Percentiles rank a stretch among this genome's conserved stretches.
phyloP scores from a whole-genome alignment of 2,888 invertebrate genomes.

The Drosophila mercatorum region DNA sequence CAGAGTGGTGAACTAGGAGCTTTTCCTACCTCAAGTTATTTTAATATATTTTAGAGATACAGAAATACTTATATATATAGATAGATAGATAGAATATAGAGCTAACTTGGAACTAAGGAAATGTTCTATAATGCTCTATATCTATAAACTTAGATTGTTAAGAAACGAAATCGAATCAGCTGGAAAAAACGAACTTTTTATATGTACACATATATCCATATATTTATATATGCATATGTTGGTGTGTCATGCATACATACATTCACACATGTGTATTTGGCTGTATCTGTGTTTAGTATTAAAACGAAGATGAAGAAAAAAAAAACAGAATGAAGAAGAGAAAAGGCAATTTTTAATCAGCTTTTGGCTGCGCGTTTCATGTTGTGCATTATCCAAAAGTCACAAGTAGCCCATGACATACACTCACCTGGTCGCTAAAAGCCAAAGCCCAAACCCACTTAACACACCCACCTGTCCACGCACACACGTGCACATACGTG shows the following conservation, averaged over 20 bases:
- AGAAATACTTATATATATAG: not conserved
- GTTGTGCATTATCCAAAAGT: conserved; percentile 54
- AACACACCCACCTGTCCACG: conserved; percentile 8
- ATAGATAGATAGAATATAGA: no score
- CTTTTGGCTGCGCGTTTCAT: conserved; percentile 47
- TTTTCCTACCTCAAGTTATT: not conserved
- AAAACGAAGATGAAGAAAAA: not conserved
- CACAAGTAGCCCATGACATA: conserved; percentile 46
- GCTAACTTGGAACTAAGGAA: not conserved
- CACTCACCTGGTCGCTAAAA: conserved; percentile 30
- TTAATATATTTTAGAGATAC: not conserved
- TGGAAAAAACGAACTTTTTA: not conserved
- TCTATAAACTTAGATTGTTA: not conserved
- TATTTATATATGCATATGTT: not conserved
- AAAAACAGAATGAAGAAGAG: not conserved
- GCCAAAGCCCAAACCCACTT: not conserved
- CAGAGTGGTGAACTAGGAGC: not conserved
- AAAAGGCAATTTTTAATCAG: conserved; percentile 46
- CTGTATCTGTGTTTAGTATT: conserved; percentile 10
- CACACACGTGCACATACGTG: not conserved
- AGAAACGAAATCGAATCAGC: not conserved
- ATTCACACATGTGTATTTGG: conserved; percentile 2
- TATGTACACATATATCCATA: no score
- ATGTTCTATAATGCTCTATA: not conserved
- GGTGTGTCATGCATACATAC: not conserved